Conservation (phyloP, 2,888 invertebrate genomes). For the Megaustenia siamemsis region DNA sequence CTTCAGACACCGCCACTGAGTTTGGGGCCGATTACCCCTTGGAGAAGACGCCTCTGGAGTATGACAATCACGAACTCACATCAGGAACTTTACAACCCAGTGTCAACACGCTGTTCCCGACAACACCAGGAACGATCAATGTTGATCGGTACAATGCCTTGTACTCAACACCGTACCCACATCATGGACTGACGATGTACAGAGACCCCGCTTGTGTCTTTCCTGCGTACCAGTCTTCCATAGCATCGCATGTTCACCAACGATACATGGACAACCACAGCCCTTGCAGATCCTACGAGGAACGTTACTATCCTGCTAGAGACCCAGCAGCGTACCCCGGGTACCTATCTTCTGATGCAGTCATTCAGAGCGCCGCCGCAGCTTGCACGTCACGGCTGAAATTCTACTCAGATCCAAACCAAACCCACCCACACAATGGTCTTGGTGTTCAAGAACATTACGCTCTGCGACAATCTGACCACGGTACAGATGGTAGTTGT, state of each 20-base stretch:
- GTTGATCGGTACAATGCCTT: constrained; percentile 72
- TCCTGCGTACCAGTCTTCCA: constrained; percentile 64
- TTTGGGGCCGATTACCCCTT: constrained; percentile 32
- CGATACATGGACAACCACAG: constrained; percentile 69
- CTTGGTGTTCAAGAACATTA: constrained; percentile 37
- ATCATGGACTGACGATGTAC: constrained; percentile 64
- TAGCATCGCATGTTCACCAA: constrained; percentile 41
- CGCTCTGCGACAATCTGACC: constrained; percentile 40
- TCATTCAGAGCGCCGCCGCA: constrained; percentile 59
- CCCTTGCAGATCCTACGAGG: constrained; percentile 65
- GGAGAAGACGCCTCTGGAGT: constrained; percentile 53
- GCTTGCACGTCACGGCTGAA: constrained; percentile 49
- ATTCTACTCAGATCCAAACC: constrained; percentile 46
- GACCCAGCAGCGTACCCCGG: constrained; percentile 65
- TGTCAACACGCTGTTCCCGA: constrained; percentile 66
- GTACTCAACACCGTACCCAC: constrained; percentile 66
- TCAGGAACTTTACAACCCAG: constrained; percentile 62
- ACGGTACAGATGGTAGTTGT: neutral
- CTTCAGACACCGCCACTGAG: constrained; percentile 50
- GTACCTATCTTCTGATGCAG: constrained; percentile 60
- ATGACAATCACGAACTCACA: constrained; percentile 29
- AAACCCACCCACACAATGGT: constrained; percentile 13
- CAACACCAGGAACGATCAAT: constrained; percentile 61
- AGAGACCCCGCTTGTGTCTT: constrained; percentile 63
- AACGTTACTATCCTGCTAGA: constrained; percentile 66